These are phyloP conservation scores for Lordiphosa andalusiaca DNA, from an alignment of 2,888 invertebrate genomes.

Conservation along the genomic window DNA sequence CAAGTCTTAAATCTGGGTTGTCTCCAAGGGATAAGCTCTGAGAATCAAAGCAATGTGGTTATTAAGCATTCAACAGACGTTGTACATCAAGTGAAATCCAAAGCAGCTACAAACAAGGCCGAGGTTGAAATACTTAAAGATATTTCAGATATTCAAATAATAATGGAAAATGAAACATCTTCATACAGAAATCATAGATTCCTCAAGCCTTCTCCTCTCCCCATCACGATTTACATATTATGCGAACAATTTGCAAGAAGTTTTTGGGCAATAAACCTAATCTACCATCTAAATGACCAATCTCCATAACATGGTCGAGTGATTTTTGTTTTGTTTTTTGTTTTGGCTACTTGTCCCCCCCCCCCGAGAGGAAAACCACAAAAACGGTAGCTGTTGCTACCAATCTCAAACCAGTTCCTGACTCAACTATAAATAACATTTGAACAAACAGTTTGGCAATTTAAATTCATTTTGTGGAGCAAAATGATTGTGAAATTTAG, in stretches of 20 bases:
- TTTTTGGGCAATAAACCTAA: slow-evolving; percentile 70
- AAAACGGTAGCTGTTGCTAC: slow-evolving; percentile 14
- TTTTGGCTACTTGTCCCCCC: slow-evolving; percentile 2
- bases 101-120: slow-evolving; percentile 48
- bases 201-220: background rate
- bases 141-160: slow-evolving; percentile 19
- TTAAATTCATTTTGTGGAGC: slow-evolving; percentile 27
- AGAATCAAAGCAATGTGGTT: slow-evolving; percentile 22
- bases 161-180: background rate
- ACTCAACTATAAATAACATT: slow-evolving; percentile 20
- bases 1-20: slow-evolving; percentile 1
- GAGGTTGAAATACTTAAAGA: slow-evolving; percentile 35
- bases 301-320: slow-evolving; percentile 52
- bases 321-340: slow-evolving; percentile 40
- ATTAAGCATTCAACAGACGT: slow-evolving; percentile 36
- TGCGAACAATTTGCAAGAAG: slow-evolving; percentile 71
- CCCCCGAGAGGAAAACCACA: slow-evolving; percentile 39
- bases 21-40: slow-evolving; percentile 29
- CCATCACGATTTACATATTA: slow-evolving; percentile 67
- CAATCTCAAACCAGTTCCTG: slow-evolving; percentile 9
- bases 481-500: too few relatives aligned
- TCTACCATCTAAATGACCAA: slow-evolving; percentile 69
- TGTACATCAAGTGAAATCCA: slow-evolving; percentile 37
- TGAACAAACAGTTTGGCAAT: slow-evolving; percentile 21
- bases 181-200: slow-evolving; percentile 42